Percentiles rank a stretch among this genome's conserved stretches.
phyloP scores from a whole-genome alignment of 1,140 invertebrate genomes.

The Drosophila parabipectinata region DNA sequence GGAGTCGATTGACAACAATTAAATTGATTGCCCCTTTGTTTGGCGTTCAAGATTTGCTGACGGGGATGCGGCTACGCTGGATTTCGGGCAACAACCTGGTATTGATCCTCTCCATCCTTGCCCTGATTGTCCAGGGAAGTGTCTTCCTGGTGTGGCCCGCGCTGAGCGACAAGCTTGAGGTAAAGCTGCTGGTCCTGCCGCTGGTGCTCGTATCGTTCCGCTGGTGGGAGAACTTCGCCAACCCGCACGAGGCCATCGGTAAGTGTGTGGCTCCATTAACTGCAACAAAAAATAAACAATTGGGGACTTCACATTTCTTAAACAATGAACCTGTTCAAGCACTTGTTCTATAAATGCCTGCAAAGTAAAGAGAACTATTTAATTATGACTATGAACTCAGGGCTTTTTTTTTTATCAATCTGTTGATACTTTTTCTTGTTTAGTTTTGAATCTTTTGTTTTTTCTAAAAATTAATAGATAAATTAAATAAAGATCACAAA shows the following conservation, averaged over 20 bases:
- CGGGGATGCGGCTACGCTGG: constrained; percentile 64
- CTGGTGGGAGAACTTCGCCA: constrained; percentile 94
- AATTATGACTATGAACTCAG: no score
- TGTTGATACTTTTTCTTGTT: no score
- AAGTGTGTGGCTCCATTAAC: constrained; percentile 58
- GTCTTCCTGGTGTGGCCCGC: constrained; percentile 89
- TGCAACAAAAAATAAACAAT: neutral
- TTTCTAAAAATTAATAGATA: no score
- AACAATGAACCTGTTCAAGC: no score
- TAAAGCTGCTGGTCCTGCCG: constrained; percentile 88
- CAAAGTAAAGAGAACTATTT: no score
- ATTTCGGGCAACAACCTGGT: constrained; percentile 52
- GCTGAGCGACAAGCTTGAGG: constrained; percentile 78
- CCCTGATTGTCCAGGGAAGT: constrained; percentile 86
- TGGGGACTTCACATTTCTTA: neutral
- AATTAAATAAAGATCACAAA: no score
- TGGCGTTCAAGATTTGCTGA: constrained; percentile 61
- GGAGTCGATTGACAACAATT: constrained; percentile 64
- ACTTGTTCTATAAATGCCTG: no score
- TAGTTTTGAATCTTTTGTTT: no score
- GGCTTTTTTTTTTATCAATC: no score
- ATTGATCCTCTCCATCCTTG: constrained; percentile 81
- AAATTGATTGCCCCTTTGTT: constrained; percentile 73
- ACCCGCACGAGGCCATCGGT: constrained; percentile 80
- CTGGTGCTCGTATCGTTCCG: constrained; percentile 90